Evolutionary conservation across 2,888 invertebrate species (phyloP).

Genomic region (Scaptomyza polygonia): DNA sequence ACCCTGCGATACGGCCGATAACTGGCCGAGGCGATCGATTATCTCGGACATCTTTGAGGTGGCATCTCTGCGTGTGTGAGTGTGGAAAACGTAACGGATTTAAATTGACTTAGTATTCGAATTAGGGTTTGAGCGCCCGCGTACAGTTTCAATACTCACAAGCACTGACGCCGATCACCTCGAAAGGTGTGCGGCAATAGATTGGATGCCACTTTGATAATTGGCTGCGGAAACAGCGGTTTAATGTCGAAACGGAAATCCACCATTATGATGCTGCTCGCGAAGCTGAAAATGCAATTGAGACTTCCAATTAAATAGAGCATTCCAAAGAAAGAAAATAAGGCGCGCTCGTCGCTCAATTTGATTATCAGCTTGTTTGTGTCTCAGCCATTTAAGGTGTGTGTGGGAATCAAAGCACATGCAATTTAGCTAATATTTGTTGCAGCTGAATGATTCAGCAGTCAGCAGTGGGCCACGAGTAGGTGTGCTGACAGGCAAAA

Average conservation of each 20-base stretch:
- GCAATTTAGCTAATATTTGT: slow-evolving; percentile 54
- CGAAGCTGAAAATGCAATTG: slow-evolving; percentile 49
- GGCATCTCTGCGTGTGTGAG: slow-evolving; percentile 85
- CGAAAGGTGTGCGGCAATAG: slow-evolving; percentile 86
- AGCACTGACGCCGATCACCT: slow-evolving; percentile 85
- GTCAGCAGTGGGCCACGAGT: slow-evolving; percentile 38
- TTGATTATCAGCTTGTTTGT: slow-evolving; percentile 57
- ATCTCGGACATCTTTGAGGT: slow-evolving; percentile 87
- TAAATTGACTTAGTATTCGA: slow-evolving; percentile 35
- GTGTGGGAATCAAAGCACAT: slow-evolving; percentile 69
- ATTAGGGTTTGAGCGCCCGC: slow-evolving; percentile 40
- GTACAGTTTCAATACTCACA: slow-evolving; percentile 83
- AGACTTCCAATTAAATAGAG: slow-evolving; percentile 71
- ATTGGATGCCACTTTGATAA: slow-evolving; percentile 85
- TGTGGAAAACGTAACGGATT: slow-evolving; percentile 64
- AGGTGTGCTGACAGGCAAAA: slow-evolving; percentile 35
- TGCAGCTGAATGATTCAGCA: slow-evolving; percentile 56
- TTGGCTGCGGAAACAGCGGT: slow-evolving; percentile 85
- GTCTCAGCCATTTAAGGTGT: slow-evolving; percentile 18
- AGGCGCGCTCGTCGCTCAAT: slow-evolving; percentile 49
- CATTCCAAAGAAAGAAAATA: slow-evolving; percentile 44
- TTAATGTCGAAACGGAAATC: slow-evolving; percentile 86
- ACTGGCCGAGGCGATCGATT: slow-evolving; percentile 89
- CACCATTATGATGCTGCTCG: slow-evolving; percentile 81
- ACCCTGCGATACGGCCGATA: slow-evolving; percentile 90